Conservation (phyloP, 2,113 vertebrate species). For the Scalopus aquaticus region DNA sequence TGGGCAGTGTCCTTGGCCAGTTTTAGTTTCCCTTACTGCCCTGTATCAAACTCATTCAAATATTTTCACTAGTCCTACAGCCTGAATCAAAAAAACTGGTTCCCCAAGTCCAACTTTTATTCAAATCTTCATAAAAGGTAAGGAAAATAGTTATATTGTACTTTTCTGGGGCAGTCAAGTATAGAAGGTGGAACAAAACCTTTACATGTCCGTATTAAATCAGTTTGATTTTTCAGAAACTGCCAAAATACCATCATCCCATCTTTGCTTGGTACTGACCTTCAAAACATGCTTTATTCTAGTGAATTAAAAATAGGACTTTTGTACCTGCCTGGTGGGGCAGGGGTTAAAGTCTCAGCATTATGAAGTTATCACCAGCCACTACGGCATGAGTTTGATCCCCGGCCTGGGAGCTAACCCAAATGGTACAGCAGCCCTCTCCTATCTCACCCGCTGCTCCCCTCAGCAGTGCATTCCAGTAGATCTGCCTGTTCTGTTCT, state of each 20-base stretch:
- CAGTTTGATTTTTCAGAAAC: neutral
- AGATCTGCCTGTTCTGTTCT: too few species aligned
- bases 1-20: too few species aligned
- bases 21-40: too few species aligned
- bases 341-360: too few species aligned
- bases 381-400: too few species aligned
- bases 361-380: too few species aligned
- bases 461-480: too few species aligned
- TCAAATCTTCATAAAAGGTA: neutral
- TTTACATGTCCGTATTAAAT: neutral
- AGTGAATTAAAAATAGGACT: neutral
- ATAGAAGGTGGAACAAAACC: neutral
- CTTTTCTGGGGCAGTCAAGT: neutral
- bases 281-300: slow-evolving; percentile 28
- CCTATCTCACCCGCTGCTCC: too few species aligned
- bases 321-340: too few species aligned
- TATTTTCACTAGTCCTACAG: neutral
- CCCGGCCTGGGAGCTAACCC: too few species aligned
- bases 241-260: neutral
- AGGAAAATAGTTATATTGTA: neutral
- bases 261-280: neutral
- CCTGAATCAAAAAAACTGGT: neutral
- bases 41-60: too few species aligned
- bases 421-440: too few species aligned
- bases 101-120: neutral